Evolutionary conservation across 2,888 invertebrate species (phyloP), one percentile per base, ranked within the genome.

Genomic region (Coelinius sp.): DNA sequence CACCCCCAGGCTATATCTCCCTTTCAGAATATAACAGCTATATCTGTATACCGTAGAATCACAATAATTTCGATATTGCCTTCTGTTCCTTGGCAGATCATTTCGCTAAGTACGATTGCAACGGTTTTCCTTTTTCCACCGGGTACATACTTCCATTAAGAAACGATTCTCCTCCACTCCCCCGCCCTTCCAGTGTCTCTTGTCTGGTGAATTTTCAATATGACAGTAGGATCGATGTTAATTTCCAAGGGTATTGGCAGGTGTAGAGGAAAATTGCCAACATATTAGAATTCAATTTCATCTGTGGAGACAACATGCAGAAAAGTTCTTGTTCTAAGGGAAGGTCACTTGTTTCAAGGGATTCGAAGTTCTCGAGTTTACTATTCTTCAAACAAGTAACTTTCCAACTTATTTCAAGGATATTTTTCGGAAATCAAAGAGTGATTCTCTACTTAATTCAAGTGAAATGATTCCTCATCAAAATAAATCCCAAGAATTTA

Each of bases 31-130:
- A 66, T 68, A 68, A 68, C 38, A 22, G 38, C 24, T 67, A 67
- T 67, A 53, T 66, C 63, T 46, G 41, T 68, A 63, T 56, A 66
- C 41, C 41, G 22, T 41, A 82, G 83, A 84, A 84, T 86, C 85
- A 84, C 86, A 86, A 87, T 86, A 86, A 86, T 86, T 86, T 82
- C 85, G 81, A 86, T 86, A 86, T 86, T 86, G 85, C 86, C 85
- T 83, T 78, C 84, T 80, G 82, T 83, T 83, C 79, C 75, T 70
- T 71, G 74, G 82, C 81, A 85, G 85, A 86, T 86, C 84, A 85
- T 84, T 83, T 81, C 80, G 79, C 85, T 85, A 86, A 85, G 85
- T 85, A 79, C 78, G 76, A 79, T 71, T 77, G 77, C 76, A 78
- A 81, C 41, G 24, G n/a, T 20, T 41, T 41, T 31, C 52, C 53